Evolutionary conservation across 2,888 invertebrate genomes (phyloP).

Genomic region (Tachina grossa): DNA sequence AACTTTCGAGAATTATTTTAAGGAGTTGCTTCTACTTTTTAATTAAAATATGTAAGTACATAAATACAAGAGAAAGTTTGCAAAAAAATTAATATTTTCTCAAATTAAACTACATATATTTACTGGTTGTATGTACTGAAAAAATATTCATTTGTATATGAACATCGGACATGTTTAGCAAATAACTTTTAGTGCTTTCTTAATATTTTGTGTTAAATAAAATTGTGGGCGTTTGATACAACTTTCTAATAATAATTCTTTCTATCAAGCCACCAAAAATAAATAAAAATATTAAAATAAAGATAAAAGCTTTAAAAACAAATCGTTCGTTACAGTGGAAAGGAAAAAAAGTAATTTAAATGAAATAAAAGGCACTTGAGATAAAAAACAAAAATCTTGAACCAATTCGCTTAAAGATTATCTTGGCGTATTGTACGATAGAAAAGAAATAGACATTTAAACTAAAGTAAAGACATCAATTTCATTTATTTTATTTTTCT

Average conservation of each 20-base stretch:
- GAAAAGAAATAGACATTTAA: conserved; percentile 40
- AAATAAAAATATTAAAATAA: conserved; percentile 7
- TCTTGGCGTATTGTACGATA: conserved; percentile 39
- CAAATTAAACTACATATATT: conserved; percentile 1
- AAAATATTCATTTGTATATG: conserved; percentile 41
- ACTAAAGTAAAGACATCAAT: conserved; percentile 52
- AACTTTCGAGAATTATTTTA: neutral
- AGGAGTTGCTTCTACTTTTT: neutral
- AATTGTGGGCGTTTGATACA: conserved; percentile 64
- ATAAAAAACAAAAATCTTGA: conserved; percentile 42
- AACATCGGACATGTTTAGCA: conserved; percentile 45
- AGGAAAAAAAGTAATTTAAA: conserved; percentile 29
- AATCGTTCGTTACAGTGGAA: conserved; percentile 28
- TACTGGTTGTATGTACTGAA: conserved; percentile 9
- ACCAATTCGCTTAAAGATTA: conserved; percentile 45
- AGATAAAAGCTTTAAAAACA: conserved; percentile 26
- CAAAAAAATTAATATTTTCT: neutral
- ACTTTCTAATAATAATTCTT: conserved; percentile 72
- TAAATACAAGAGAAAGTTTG: conserved; percentile 38
- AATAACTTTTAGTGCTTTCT: conserved; percentile 28
- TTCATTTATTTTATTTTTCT: conserved; percentile 8
- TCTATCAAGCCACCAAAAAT: conserved; percentile 30
- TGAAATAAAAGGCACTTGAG: conserved; percentile 31
- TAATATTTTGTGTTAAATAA: neutral
- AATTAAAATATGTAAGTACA: neutral